Base-by-base conservation (phyloP, 2,113 vertebrate genomes). In the Scatophagus argus region DNA sequence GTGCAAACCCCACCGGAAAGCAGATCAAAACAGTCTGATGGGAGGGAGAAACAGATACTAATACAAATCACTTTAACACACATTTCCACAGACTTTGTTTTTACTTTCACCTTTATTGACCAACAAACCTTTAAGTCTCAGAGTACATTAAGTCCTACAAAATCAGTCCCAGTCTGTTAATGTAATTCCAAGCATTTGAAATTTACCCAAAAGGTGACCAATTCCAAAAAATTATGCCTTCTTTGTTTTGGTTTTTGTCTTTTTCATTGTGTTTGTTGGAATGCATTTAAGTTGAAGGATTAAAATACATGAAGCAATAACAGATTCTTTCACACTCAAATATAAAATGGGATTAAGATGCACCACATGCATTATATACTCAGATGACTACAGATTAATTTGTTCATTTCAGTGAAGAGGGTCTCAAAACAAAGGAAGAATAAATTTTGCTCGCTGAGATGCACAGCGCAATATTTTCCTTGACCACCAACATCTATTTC, bases 1-100 rank as follows among this genome's bases (percentile, higher is more conserved):
- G 4, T 2, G 6, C 54, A 36, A 34, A 17, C 59, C 76, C 32
- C 64, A 36, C 44, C 32, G 54, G 46, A 74, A 25, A 52, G 0
- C 36, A 44, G 36, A 74, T 62, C 51, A 32, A 61, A 71, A 71
- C 47, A 59, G 14, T 19, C n/a, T 59, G 51, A 54, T 11, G 27
- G 12, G 34, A 66, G 58, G 44, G 3, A 77, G 38, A 61, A n/a
- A n/a, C n/a, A n/a, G n/a, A n/a, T n/a, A n/a, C n/a, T n/a, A n/a
- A n/a, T n/a, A n/a, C n/a, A n/a, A n/a, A 69, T 59, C 2, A 19
- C 12, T 72, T 56, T 14, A 56, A 2, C 52, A 39, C 59, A 61
- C 27, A 68, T 72, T 46, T 55, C 23, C 34, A 60, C 27, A 3
- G 36, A 39, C 8, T 10, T 3, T 49, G 63, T 44, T 21, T 36